Base-by-base conservation (phyloP, 2,888 invertebrate species). In the Noctua fimbriata region DNA sequence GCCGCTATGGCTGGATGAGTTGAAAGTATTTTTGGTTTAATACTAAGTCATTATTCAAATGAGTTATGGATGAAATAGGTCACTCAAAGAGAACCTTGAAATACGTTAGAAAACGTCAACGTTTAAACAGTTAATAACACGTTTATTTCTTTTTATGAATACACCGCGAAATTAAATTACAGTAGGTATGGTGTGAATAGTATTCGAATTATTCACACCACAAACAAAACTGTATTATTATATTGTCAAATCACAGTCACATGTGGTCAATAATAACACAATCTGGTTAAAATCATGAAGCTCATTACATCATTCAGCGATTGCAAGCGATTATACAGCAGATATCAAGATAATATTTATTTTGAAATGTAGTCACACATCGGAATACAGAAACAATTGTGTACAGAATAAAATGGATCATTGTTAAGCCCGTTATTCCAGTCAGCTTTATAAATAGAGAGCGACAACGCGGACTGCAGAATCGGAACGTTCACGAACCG, bases 361-460 rank as follows among this genome's bases (percentile, higher is more conserved):
- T 88, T 87, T 83, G 79, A 88, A 87, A 86, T 87, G 81, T 81
- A 87, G 84, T 80, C 84, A 83, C 78, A 80, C 82, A 84, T 86
- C 79, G 77, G 79, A 88, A 87, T 82, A 77, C 81, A 79, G 73
- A 89, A 87, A 88, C 85, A 86, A 87, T 88, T 89, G 79, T 81
- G 76, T 74, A 47, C 79, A 73, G 78, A 89, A 90, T 89, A 88
- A 90, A 92, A 91, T 90, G 88, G 88, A 91, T 90, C 89, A 91
- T 90, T 89, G 90, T 89, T 91, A 89, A 90, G 86, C 89, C 90
- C 85, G 88, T 91, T 90, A 90, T 90, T 88, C 83, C 90, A 87
- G 87, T 87, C 87, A 81, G 89, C 86, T 89, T 91, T 90, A 90
- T 92, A 91, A 92, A 92, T 92, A 92, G 89, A 92, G 84, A 78